Conservation (phyloP, 2,888 invertebrate genomes). For the Drosophila buzzatii region DNA sequence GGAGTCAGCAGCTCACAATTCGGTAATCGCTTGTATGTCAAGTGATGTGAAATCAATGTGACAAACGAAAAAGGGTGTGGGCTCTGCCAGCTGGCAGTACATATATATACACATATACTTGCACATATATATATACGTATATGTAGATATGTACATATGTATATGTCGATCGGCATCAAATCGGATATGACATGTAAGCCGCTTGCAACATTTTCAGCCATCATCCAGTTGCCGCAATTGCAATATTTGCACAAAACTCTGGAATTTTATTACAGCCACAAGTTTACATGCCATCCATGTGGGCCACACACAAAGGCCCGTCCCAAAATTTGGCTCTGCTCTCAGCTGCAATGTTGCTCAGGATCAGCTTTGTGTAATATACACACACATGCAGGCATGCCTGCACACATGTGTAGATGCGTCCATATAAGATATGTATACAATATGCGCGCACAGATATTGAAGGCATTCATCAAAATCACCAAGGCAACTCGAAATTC, state of each 20-base stretch:
- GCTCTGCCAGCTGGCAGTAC: no score
- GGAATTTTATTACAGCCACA: conserved; percentile 68
- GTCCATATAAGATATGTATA: conserved; percentile 8
- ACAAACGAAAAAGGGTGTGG: no score
- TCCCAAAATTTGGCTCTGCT: conserved; percentile 24
- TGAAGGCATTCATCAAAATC: conserved; percentile 77
- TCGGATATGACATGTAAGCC: not conserved
- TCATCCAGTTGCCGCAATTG: conserved; percentile 27
- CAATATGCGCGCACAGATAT: conserved; percentile 37
- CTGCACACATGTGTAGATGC: conserved; percentile 4
- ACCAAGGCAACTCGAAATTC: conserved; percentile 71
- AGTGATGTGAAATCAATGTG: no score
- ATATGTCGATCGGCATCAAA: conserved; percentile 14
- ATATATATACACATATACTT: no score
- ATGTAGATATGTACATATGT: not conserved
- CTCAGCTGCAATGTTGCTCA: conserved; percentile 62
- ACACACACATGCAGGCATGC: not conserved
- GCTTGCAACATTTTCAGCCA: conserved; percentile 3
- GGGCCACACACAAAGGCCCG: conserved; percentile 17
- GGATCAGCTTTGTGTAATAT: conserved; percentile 52
- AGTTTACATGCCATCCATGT: conserved; percentile 65
- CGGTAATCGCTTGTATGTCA: no score
- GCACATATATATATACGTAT: no score
- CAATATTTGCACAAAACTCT: conserved; percentile 27
- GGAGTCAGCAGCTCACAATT: no score